Conservation (phyloP, 92 coral and sea anemone genomes). For the Isaurus tuberculatus region DNA sequence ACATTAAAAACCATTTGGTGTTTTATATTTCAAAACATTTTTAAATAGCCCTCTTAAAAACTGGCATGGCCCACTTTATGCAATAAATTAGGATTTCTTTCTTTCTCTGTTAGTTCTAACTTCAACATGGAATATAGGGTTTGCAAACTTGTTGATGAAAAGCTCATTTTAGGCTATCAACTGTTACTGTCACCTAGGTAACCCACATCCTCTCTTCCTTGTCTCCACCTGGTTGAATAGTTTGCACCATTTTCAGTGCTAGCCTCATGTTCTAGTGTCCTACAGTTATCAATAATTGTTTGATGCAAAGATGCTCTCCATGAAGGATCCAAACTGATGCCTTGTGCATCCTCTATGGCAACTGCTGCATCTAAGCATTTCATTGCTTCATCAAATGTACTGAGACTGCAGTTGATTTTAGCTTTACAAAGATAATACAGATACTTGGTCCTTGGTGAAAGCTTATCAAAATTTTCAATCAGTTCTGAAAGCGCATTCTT, state of each 20-base stretch:
- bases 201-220: slow-evolving; percentile 16
- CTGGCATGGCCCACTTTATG: too few relatives aligned
- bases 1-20: too few relatives aligned
- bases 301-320: slow-evolving; percentile 21
- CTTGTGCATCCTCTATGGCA: slow-evolving; percentile 50
- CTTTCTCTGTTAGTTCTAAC: too few relatives aligned
- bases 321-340: not conserved
- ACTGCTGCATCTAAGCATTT: slow-evolving; percentile 60
- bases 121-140: too few relatives aligned
- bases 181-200: slow-evolving; percentile 40
- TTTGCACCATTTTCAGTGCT: not conserved
- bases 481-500: slow-evolving; percentile 57
- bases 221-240: not conserved
- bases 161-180: not conserved
- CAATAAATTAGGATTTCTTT: too few relatives aligned
- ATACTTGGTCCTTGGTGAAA: slow-evolving; percentile 71
- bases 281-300: not conserved
- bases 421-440: slow-evolving; percentile 72
- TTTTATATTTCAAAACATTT: too few relatives aligned
- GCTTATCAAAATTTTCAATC: slow-evolving; percentile 49
- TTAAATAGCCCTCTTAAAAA: too few relatives aligned
- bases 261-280: not conserved
- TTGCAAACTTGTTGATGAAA: too few relatives aligned
- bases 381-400: slow-evolving; percentile 65
- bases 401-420: slow-evolving; percentile 57